These are phyloP conservation scores for Regulus satrapa DNA, from an alignment of 2,113 vertebrate species.

Conservation along the genomic window DNA sequence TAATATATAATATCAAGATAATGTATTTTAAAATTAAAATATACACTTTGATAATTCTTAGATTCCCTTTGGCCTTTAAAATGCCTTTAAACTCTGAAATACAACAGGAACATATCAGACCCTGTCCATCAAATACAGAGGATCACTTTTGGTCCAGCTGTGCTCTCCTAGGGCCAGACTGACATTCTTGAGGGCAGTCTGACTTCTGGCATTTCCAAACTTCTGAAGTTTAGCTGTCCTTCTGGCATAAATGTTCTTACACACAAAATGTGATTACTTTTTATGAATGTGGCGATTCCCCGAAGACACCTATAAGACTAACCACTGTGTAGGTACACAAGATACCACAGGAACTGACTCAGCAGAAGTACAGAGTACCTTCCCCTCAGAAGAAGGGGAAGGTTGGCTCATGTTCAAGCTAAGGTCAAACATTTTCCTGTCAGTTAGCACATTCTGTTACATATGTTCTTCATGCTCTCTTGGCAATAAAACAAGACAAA, in stretches of 20 bases:
- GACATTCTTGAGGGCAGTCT: neutral
- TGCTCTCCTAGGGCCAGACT: neutral
- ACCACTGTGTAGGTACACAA: neutral
- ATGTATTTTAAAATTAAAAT: neutral
- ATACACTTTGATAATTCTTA: neutral
- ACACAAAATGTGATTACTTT: neutral
- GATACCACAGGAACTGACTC: neutral
- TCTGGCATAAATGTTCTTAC: neutral
- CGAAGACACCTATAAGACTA: neutral
- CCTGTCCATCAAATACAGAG: neutral
- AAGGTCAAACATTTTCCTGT: neutral
- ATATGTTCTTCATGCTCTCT: neutral
- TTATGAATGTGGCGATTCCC: neutral
- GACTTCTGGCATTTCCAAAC: neutral
- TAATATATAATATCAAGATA: neutral
- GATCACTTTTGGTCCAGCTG: neutral
- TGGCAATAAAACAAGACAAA: neutral
- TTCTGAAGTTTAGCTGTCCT: neutral
- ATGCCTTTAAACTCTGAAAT: neutral
- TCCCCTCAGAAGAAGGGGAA: too few relatives aligned
- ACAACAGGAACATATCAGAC: neutral
- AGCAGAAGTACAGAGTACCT: neutral
- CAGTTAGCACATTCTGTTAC: neutral
- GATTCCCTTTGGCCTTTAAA: neutral
- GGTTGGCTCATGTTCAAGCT: neutral